phyloP scores from a whole-genome alignment of 2,113 vertebrate species.

The Pavo muticus region DNA sequence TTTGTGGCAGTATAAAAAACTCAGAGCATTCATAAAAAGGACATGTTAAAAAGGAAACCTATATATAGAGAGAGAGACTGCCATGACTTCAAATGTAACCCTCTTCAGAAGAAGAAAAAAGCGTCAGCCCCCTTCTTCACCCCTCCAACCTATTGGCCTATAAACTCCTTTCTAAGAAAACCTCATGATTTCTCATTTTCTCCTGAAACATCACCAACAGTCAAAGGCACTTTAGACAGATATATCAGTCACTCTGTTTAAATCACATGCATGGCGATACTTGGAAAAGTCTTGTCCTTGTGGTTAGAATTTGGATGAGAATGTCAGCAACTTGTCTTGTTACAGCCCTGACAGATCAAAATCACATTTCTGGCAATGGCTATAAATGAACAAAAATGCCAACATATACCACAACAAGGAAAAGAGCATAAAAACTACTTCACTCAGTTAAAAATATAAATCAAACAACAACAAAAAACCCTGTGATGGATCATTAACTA shows the following conservation, averaged over 20 bases:
- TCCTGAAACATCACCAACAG: neutral
- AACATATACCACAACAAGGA: neutral
- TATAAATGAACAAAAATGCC: neutral
- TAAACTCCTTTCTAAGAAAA: neutral
- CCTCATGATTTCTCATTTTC: neutral
- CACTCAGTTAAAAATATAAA: neutral
- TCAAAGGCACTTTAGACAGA: neutral
- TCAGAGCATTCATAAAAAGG: neutral
- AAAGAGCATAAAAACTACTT: neutral
- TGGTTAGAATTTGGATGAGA: constrained; percentile 22
- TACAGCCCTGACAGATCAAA: constrained; percentile 18
- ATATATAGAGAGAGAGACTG: neutral
- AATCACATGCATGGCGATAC: neutral
- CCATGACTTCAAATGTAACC: neutral
- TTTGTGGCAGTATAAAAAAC: neutral
- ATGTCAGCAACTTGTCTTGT: constrained; percentile 29
- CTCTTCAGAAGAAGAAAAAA: neutral
- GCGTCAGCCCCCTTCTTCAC: rapidly evolving
- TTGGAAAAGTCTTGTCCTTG: constrained; percentile 8
- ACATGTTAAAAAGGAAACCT: neutral
- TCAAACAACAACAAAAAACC: neutral
- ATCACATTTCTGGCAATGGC: constrained; percentile 20
- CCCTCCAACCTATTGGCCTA: neutral
- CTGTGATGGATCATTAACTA: neutral
- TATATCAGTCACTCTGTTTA: neutral